phyloP scores from a whole-genome alignment of 2,113 vertebrate species.

The Pelecanus crispus region DNA sequence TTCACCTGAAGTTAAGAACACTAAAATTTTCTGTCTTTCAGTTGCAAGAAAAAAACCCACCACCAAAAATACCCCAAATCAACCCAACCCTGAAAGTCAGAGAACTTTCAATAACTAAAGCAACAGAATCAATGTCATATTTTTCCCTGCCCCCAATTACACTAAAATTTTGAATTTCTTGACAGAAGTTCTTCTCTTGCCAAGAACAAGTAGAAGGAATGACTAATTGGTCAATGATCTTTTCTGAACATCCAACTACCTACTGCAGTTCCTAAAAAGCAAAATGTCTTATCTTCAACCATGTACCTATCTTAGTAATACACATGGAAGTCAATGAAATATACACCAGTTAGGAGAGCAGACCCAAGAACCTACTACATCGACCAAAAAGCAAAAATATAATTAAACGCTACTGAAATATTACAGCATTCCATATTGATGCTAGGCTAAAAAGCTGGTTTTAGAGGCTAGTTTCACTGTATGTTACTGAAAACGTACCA shows the following conservation, averaged over 20 bases:
- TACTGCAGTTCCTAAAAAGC: background rate
- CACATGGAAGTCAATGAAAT: background rate
- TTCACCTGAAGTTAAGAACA: background rate
- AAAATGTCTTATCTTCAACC: background rate
- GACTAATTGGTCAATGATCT: background rate
- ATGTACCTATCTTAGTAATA: background rate
- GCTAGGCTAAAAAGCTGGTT: background rate
- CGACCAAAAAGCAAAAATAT: background rate
- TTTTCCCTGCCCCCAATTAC: background rate
- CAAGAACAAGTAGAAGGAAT: background rate
- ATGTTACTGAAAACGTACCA: background rate
- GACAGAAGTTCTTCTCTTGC: background rate
- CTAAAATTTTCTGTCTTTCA: background rate
- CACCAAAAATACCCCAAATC: background rate
- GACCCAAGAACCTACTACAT: background rate
- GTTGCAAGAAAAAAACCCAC: background rate
- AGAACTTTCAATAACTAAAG: background rate
- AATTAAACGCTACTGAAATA: background rate
- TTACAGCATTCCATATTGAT: background rate
- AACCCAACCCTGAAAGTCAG: background rate
- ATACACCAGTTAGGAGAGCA: background rate
- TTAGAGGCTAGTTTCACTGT: background rate
- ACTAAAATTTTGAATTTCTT: background rate
- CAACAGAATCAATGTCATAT: background rate
- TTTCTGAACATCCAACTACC: background rate